Evolutionary conservation across 2,113 vertebrate genomes (phyloP).

Genomic region (Serranochromis macrocephalus): DNA sequence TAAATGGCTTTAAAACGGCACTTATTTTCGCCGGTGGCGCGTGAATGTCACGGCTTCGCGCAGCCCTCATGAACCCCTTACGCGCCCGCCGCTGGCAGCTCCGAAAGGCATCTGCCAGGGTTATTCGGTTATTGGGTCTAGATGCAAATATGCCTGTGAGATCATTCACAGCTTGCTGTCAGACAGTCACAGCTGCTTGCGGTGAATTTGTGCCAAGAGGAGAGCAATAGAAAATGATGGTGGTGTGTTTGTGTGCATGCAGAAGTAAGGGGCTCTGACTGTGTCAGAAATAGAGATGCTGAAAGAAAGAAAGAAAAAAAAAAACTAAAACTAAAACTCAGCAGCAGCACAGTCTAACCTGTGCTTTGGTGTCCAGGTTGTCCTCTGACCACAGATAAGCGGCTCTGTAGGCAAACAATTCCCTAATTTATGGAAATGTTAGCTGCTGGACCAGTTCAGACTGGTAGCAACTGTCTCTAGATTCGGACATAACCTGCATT

Average conservation of each 20-base stretch:
- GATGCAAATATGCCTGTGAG: conserved; percentile 39
- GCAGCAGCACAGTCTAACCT: not conserved
- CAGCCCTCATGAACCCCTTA: not conserved
- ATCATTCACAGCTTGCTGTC: conserved; percentile 41
- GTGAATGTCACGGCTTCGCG: conserved; percentile 43
- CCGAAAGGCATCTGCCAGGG: conserved; percentile 12
- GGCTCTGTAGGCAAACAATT: not conserved
- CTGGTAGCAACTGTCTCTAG: not conserved
- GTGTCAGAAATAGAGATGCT: not conserved
- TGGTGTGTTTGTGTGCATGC: not conserved
- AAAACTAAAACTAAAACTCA: not conserved
- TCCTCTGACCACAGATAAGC: not conserved
- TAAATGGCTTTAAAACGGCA: conserved; percentile 43
- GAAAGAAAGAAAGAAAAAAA: not conserved
- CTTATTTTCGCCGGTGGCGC: conserved; percentile 34
- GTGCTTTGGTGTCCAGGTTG: not conserved
- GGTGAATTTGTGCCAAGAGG: not conserved
- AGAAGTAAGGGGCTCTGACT: not conserved
- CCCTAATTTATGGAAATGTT: not conserved
- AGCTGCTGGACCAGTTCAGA: not conserved
- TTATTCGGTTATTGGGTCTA: conserved; percentile 33
- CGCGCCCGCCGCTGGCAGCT: not conserved
- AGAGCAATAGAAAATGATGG: not conserved
- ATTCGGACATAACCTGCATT: not conserved
- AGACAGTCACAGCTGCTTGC: conserved; percentile 29